These are phyloP conservation scores for Dendrocincla tyrannina DNA, from an alignment of 2,797 vertebrate species.

Conservation along the genomic window DNA sequence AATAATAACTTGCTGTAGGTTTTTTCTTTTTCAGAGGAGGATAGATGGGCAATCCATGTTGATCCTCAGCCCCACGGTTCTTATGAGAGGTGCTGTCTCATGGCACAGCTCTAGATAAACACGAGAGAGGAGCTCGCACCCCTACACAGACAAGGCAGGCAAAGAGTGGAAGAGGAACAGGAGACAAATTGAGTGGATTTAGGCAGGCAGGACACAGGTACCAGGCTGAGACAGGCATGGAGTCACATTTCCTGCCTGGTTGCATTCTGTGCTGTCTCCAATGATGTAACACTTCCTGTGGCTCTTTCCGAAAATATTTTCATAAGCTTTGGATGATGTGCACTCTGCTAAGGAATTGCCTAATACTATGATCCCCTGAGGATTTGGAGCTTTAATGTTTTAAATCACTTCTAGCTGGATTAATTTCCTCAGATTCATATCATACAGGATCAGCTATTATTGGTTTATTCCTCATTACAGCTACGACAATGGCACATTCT, in stretches of 20 bases:
- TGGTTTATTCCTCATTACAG: background rate
- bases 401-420: background rate
- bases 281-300: background rate
- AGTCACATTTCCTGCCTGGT: background rate
- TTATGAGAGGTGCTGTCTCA: fast-evolving
- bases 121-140: background rate
- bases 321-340: background rate
- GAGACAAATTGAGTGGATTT: background rate
- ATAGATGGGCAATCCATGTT: fast-evolving
- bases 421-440: conserved; percentile 8
- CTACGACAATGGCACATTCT: background rate
- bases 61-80: background rate
- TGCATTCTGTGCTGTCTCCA: background rate
- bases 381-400: background rate
- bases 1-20: background rate
- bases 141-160: background rate
- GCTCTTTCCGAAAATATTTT: background rate
- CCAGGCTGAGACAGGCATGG: fast-evolving
- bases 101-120: background rate
- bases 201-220: background rate
- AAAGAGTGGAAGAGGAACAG: background rate
- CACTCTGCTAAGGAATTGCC: background rate
- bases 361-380: background rate
- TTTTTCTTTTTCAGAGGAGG: background rate
- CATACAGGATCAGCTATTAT: background rate